phyloP scores from a whole-genome alignment of 1,140 invertebrate genomes.

The Paraescarpia echinospica region DNA sequence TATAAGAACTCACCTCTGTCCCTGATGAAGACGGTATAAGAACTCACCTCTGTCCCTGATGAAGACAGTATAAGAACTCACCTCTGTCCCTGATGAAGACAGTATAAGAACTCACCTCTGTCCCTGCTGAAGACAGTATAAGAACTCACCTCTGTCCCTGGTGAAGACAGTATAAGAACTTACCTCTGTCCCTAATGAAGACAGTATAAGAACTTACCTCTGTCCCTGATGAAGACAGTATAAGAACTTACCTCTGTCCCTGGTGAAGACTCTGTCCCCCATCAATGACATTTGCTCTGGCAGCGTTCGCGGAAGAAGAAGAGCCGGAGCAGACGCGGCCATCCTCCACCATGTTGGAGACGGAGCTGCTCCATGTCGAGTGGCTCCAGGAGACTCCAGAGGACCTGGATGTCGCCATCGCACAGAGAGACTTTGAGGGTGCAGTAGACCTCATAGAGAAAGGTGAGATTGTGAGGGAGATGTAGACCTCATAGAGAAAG shows the following conservation, averaged over 20 bases:
- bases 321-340: conserved; percentile 36
- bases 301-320: conserved; percentile 36
- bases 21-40: too few species aligned
- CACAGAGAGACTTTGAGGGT: conserved; percentile 95
- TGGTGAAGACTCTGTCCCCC: background rate
- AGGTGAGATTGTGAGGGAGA: conserved; percentile 47
- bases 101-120: background rate
- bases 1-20: too few species aligned
- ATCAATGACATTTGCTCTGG: background rate
- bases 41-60: too few species aligned
- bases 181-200: too few species aligned
- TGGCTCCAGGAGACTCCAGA: conserved; percentile 92
- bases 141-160: too few species aligned
- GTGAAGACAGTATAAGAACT: too few species aligned
- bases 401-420: conserved; percentile 93
- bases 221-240: too few species aligned
- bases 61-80: too few species aligned
- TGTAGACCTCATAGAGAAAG: background rate
- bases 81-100: too few species aligned
- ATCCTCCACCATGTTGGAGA: background rate
- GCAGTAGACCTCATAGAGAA: conserved; percentile 84
- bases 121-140: background rate
- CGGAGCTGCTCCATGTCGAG: conserved; percentile 64
- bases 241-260: background rate
- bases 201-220: too few species aligned